Base-by-base conservation (phyloP, 2,113 vertebrate genomes). In the Petroica traversi region DNA sequence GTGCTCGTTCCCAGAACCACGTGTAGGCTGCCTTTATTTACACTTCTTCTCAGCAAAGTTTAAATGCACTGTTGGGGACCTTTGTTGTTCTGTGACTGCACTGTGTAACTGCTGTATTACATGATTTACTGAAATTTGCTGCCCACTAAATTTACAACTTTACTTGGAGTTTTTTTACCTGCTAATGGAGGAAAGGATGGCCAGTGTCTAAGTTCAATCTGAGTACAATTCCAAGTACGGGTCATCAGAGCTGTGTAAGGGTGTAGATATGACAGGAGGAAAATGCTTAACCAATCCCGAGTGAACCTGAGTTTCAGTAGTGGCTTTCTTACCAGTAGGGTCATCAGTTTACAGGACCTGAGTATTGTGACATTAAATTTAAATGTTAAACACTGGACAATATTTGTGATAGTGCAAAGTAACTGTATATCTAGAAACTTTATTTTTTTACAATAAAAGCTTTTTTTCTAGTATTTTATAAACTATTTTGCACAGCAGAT, bases 391-490 rank as follows among this genome's bases (percentile, higher is more conserved):
- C 89, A 59, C 90, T 89, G 77, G 61, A 52, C 46, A 25, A 77
- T 80, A 89, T 64, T 73, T 88, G 91, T 85, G 66, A 87, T 84
- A 88, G 85, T 89, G 90, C 83, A 84, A 84, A 96, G 86, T 95
- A 85, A 71, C 66, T 86, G 75, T 84, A 83, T 92, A 63, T 89
- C 31, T 91, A 97, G 95, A 96, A 79, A 89, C 49, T 92, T 79
- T 98, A 97, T 97, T 97, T 97, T 98, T 97, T 97, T 97, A 95
- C 80, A 94, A 93, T 82, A 84, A 84, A 80, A 68, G 36, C 63
- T 55, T 92, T 92, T 92, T 92, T 74, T 96, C n/a, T 96, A 96
- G 85, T 74, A 79, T 96, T 97, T 97, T 97, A 63, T 97, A 97
- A 96, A 92, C 71, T 97, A 95, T 98, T 98, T 97, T 97, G 92